Base-by-base conservation (phyloP, 2,113 vertebrate genomes). In the Tetrax tetrax region DNA sequence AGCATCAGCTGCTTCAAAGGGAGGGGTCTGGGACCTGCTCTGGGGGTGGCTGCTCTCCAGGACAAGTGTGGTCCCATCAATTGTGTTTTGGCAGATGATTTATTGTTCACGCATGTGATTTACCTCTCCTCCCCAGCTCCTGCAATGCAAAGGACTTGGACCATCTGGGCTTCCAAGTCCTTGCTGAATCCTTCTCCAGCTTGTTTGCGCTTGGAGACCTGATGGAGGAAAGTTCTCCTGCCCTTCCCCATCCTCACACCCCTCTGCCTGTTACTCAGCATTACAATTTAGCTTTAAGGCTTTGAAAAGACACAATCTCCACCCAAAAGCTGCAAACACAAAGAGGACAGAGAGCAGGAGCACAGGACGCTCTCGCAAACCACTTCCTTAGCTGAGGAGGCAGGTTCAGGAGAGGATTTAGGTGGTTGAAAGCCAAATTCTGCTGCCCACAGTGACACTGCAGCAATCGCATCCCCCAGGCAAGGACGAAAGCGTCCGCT, bases 351-450 rank as follows among this genome's bases (percentile, higher is more conserved):
- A 51, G 51, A 51, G 35, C 38, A 66, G 68, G 48, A 66, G 27
- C 37, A 3, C 0, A 2, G 70, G 35, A 18, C 13, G 18, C 0
- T 0, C 10, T 10, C 8, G 8, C 57, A 51, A 69, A 2, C 9
- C 2, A 0, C 17, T 35, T 37, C 23, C 76, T 19, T 0, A 4
- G 64, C 60, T n/a, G 83, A 63, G 57, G 25, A 2, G 6, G 45
- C 59, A 37, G 50, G 50, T 54, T 80, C 83, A 75, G 72, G 68
- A 21, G 60, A 70, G 41, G 71, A 14, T 10, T 93, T 54, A 6
- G 10, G 41, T 66, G 72, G 2, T 9, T 25, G 35, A 70, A 37
- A 91, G 57, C 16, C 81, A 84, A 43, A n/a, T 31, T 4, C 68
- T 74, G 69, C 51, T 90, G 57, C 38, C 41, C 14, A 6, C 11